These are phyloP conservation scores for Adrianichthys oophorus DNA, from an alignment of 2,797 vertebrate genomes.

Conservation along the genomic window DNA sequence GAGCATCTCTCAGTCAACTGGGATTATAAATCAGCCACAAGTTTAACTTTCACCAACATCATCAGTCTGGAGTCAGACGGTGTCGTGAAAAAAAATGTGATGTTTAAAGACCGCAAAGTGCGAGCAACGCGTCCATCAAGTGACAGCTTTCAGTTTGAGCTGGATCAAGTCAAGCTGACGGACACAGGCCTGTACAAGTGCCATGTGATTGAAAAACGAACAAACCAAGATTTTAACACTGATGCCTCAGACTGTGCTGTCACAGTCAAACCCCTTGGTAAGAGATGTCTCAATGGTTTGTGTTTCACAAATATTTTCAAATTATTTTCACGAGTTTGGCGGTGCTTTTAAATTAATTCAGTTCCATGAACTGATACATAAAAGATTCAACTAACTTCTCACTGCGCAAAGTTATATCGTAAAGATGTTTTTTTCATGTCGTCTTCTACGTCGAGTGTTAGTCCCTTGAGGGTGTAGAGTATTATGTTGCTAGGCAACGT, in stretches of 20 bases:
- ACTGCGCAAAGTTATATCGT: no score
- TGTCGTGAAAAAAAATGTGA: conserved; percentile 28
- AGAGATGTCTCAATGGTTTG: no score
- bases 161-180: conserved; percentile 51
- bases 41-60: conserved; percentile 32
- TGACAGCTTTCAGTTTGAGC: conserved; percentile 63
- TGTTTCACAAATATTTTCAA: no score
- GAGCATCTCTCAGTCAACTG: conserved; percentile 79
- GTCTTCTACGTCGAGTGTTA: no score
- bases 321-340: no score
- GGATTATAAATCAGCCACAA: conserved; percentile 62
- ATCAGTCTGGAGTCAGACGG: conserved; percentile 70
- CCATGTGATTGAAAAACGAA: conserved; percentile 78
- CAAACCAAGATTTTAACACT: conserved; percentile 49
- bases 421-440: no score
- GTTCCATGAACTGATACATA: no score
- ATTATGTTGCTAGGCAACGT: no score
- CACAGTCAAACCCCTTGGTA: conserved; percentile 30
- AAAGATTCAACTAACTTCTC: no score
- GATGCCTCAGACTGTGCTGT: conserved; percentile 46
- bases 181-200: conserved; percentile 83
- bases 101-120: conserved; percentile 42
- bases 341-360: no score
- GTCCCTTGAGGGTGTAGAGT: no score
- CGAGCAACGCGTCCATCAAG: conserved; percentile 40